Evolutionary conservation across 1,140 invertebrate species (phyloP).

Genomic region (Meloidogyne floridensis): DNA sequence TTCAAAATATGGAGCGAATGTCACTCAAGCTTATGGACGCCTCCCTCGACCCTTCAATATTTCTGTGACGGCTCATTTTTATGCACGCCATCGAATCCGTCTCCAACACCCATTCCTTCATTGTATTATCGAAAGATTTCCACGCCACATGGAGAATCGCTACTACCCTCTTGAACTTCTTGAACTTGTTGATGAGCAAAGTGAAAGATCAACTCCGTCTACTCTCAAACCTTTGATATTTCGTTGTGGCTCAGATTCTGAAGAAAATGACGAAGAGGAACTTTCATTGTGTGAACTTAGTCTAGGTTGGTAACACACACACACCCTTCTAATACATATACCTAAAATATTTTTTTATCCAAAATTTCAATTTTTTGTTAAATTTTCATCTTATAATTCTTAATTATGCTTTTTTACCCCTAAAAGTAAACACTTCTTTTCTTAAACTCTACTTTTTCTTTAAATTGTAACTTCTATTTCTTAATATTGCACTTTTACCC

Average conservation of each 20-base stretch:
- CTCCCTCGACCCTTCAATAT: neutral
- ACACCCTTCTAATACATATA: too few species aligned
- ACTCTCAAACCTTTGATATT: neutral
- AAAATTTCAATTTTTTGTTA: too few species aligned
- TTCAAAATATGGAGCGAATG: neutral
- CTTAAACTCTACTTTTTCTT: too few species aligned
- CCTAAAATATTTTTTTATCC: too few species aligned
- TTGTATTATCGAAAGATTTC: slow-evolving; percentile 1
- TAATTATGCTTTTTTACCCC: too few species aligned
- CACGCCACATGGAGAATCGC: neutral
- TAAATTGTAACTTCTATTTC: too few species aligned
- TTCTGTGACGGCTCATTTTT: neutral
- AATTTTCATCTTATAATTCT: too few species aligned
- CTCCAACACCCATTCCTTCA: neutral
- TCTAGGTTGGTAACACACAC: too few species aligned
- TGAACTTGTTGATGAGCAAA: neutral
- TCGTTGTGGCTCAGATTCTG: neutral
- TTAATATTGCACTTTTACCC: too few species aligned
- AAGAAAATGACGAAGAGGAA: too few species aligned
- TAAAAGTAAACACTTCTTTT: too few species aligned
- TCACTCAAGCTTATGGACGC: neutral
- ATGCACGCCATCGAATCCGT: neutral
- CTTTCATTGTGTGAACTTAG: too few species aligned
- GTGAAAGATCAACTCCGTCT: neutral
- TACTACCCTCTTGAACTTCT: slow-evolving; percentile 16